Conservation (phyloP, 2,113 vertebrate species). For the Lophotis ruficrista region DNA sequence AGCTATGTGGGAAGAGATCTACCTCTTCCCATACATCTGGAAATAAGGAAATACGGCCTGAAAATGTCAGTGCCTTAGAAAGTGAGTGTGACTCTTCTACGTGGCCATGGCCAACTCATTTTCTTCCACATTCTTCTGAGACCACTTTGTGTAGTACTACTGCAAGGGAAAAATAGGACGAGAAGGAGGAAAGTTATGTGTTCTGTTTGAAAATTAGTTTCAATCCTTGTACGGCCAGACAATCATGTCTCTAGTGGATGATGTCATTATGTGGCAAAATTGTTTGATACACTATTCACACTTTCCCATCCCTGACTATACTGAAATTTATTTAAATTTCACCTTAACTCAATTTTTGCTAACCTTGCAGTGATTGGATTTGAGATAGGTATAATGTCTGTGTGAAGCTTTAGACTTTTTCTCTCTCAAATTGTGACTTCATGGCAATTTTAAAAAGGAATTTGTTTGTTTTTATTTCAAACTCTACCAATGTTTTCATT, state of each 20-base stretch:
- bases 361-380: not conserved
- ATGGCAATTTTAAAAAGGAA: not conserved
- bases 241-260: not conserved
- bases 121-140: not conserved
- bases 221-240: not conserved
- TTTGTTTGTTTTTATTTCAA: not conserved
- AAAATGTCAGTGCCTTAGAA: not conserved
- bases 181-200: not conserved
- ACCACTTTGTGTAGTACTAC: not conserved
- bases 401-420: not conserved
- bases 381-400: not conserved
- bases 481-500: too few relatives aligned
- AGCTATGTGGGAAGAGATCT: not conserved
- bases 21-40: too few relatives aligned
- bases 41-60: not conserved
- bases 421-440: not conserved
- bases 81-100: not conserved
- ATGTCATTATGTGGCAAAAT: not conserved
- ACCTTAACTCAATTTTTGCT: not conserved
- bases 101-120: not conserved
- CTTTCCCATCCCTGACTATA: not conserved
- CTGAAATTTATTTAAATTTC: not conserved
- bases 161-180: rapidly evolving
- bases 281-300: not conserved
- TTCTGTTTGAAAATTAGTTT: not conserved